These are phyloP conservation scores for Geophilus truncorum DNA, from an alignment of 2,888 invertebrate genomes.

Conservation along the genomic window DNA sequence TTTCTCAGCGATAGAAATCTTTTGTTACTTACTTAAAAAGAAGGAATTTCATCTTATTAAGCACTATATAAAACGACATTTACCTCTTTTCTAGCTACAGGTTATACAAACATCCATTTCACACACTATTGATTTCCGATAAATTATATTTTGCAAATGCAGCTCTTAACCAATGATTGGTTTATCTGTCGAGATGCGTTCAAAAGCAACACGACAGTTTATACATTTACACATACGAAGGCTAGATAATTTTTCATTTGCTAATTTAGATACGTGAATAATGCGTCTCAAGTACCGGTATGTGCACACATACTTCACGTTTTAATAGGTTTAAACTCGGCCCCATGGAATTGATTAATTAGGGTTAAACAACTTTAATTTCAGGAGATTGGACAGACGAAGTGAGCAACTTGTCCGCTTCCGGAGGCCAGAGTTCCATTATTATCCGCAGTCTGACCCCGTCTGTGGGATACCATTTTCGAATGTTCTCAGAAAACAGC, in stretches of 20 bases:
- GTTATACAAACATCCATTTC: neutral
- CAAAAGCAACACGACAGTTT: neutral
- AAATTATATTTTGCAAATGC: neutral
- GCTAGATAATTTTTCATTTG: too few species aligned
- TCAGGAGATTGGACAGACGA: slow-evolving; percentile 36
- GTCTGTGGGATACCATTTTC: slow-evolving; percentile 66
- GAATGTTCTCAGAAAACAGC: slow-evolving; percentile 64
- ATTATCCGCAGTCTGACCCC: slow-evolving; percentile 57
- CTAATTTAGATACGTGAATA: too few species aligned
- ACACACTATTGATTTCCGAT: neutral
- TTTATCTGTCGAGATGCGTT: neutral
- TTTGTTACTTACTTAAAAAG: too few species aligned
- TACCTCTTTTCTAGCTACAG: neutral
- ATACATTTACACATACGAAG: neutral
- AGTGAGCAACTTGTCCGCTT: slow-evolving; percentile 35
- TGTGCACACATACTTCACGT: too few species aligned
- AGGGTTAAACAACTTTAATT: slow-evolving; percentile 20
- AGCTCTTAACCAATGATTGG: neutral
- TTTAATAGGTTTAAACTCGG: too few species aligned
- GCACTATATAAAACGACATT: too few species aligned
- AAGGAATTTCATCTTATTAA: too few species aligned
- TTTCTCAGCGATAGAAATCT: too few species aligned
- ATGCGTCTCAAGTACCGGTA: too few species aligned
- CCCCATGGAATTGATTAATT: neutral
- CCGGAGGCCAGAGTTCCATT: slow-evolving; percentile 35